Conservation (phyloP, 2,888 invertebrate genomes). For the Zaprionus bogoriensis region DNA sequence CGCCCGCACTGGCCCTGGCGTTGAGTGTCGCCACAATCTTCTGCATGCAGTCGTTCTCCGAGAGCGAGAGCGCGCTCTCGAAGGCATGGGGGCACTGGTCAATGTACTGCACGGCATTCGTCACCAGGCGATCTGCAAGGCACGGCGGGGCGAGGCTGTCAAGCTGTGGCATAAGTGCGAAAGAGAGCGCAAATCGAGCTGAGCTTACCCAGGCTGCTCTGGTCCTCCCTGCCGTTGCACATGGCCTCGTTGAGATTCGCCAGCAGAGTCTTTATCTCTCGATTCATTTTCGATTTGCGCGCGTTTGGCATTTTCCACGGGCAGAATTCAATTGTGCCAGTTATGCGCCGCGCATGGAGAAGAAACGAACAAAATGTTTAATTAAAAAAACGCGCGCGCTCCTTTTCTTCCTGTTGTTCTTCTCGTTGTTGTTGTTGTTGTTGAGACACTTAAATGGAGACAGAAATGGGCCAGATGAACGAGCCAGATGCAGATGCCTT, state of each 20-base stretch:
- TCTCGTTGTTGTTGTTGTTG: neutral
- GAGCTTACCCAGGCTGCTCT: constrained; percentile 13
- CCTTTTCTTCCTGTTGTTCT: no score
- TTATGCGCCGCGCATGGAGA: neutral
- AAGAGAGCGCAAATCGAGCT: neutral
- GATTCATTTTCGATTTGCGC: neutral
- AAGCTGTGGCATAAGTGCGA: no score
- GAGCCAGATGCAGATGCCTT: neutral
- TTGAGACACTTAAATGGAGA: neutral
- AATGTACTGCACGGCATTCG: constrained; percentile 32
- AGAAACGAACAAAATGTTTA: neutral
- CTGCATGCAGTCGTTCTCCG: constrained; percentile 28
- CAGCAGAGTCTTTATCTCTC: constrained; percentile 4
- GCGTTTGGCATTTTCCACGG: neutral
- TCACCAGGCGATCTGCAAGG: constrained; percentile 30
- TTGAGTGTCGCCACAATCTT: constrained; percentile 24
- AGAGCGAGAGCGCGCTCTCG: neutral
- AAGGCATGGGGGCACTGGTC: constrained; percentile 12
- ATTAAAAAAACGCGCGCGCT: neutral
- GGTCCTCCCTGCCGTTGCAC: neutral
- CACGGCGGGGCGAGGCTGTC: no score
- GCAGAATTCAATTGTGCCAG: neutral
- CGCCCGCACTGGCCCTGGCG: neutral
- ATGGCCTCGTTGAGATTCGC: constrained; percentile 6
- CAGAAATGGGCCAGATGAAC: neutral